Base-by-base conservation (phyloP, 2,797 vertebrate species). In the Xenopus petersii region DNA sequence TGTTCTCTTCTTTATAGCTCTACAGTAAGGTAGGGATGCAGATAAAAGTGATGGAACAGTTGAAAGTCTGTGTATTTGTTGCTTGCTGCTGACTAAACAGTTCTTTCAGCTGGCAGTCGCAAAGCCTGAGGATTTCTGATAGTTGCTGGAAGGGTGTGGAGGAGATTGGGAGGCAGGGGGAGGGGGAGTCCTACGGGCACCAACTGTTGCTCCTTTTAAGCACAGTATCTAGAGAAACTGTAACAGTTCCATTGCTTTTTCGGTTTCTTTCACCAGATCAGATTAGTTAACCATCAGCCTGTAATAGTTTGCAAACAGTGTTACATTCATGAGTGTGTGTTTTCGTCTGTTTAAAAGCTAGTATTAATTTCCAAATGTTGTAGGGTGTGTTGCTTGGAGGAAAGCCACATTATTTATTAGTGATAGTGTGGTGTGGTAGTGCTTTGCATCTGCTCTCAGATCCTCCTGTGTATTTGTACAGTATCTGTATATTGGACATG, bases 81-180 rank as follows among this genome's bases (percentile, higher is more conserved):
- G 61, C 80, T 77, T 86, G 86, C 85, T 86, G 89, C 90, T 92
- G 91, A 92, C 91, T 92, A 89, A 91, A 93, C 93, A 91, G 83
- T 90, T 91, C 84, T 89, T 87, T 92, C 91, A 92, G 92, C 88
- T 88, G 90, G 90, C 87, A 88, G 89, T 84, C 84, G 81, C 84
- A 62, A 83, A 80, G 85, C 86, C 83, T 89, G 83, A 83, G 88
- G 88, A 90, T 90, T 91, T 88, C 86, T 51, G 86, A 88, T 84
- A 84, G 80, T 89, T 90, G 86, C 88, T 90, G 82, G 85, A 86
- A 85, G 48, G 86, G 81, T 81, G 71, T 79, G 77, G 77, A 79
- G 87, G 82, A 84, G 80, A 83, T 70, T 17, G 83, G 82, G 80
- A 72, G 51, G 10, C 33, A 3, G 13, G 56, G 80, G 81, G 83